Base-by-base conservation (phyloP, 2,113 vertebrate species). In the Dromaius novaehollandiae region DNA sequence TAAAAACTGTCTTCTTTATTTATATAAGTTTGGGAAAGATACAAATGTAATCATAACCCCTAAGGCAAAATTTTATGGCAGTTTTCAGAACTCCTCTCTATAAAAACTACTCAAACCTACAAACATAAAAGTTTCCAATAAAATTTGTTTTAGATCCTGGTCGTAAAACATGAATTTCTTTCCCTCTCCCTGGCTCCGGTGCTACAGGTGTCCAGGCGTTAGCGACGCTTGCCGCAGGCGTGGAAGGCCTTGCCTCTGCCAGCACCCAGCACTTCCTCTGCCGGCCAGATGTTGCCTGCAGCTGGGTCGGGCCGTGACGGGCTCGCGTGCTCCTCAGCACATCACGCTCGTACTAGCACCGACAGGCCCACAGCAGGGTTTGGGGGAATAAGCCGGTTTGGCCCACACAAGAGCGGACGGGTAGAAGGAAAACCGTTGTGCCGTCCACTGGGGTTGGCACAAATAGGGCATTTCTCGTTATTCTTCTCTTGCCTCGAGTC, bases 1-100 rank as follows among this genome's bases (percentile, higher is more conserved):
- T 98, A 98, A 98, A 98, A 98, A 90, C 98, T 98, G 98, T 98
- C 98, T 84, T 97, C 97, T 98, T 98, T 98, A 98, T 98, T 98
- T 98, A 98, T 98, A 87, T 91, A 98, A 98, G 97, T 98, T 98
- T 97, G 96, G 96, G 96, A 93, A 96, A 98, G 96, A 98, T 98
- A 98, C 98, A 98, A 98, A 98, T 98, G 97, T 96, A 98, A 98
- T 98, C 98, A 98, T 97, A 98, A 97, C 97, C 96, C 97, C 97
- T 91, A 97, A 98, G 97, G 98, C 97, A 98, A 97, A 97, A 98
- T 98, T 98, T 98, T 98, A 98, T 97, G 94, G 89, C 96, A 97
- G 92, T 98, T 98, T 98, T 98, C 97, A 96, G 95, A 98, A 98
- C 98, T 98, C 98, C 88, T 97, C 97, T 97, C 98, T 97, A 97